A percentile compares a stretch with the other conserved stretches of the same genome.
Evolutionary conservation across 1,140 invertebrate species (phyloP).

Genomic region (Gryllus bimaculatus): DNA sequence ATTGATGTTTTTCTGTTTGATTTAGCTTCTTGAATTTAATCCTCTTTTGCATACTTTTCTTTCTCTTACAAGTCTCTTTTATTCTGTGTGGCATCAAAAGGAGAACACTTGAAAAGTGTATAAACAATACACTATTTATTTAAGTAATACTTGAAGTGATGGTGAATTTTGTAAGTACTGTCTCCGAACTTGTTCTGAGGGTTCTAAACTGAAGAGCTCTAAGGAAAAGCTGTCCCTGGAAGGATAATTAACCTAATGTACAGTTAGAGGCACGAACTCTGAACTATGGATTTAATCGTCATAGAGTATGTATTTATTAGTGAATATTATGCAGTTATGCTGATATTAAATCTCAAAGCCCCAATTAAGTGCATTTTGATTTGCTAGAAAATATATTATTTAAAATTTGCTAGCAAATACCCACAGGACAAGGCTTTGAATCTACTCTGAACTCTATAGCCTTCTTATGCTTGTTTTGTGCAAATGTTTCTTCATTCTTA

Average conservation of each 20-base stretch:
- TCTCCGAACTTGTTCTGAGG: background rate
- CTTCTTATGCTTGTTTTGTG: background rate
- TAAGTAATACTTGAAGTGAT: background rate
- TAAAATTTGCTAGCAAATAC: background rate
- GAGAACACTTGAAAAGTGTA: conserved; percentile 1
- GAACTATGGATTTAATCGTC: background rate
- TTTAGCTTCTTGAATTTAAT: background rate
- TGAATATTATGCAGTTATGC: background rate
- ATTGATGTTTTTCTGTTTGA: conserved; percentile 2
- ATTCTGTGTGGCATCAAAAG: conserved; percentile 4
- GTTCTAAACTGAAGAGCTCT: background rate
- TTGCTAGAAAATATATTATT: background rate
- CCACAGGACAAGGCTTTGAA: conserved; percentile 3
- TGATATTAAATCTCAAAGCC: background rate
- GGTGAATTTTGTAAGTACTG: background rate
- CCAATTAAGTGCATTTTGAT: background rate
- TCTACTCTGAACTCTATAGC: background rate
- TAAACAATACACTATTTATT: background rate
- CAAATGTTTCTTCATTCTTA: background rate
- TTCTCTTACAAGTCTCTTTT: conserved; percentile 5
- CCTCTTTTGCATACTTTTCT: background rate
- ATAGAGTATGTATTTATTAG: background rate
- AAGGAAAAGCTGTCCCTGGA: background rate
- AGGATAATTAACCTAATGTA: background rate
- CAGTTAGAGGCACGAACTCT: background rate